phyloP scores from a whole-genome alignment of 53 echinoderm and acorn worm species.

The Arbacia lixula region DNA sequence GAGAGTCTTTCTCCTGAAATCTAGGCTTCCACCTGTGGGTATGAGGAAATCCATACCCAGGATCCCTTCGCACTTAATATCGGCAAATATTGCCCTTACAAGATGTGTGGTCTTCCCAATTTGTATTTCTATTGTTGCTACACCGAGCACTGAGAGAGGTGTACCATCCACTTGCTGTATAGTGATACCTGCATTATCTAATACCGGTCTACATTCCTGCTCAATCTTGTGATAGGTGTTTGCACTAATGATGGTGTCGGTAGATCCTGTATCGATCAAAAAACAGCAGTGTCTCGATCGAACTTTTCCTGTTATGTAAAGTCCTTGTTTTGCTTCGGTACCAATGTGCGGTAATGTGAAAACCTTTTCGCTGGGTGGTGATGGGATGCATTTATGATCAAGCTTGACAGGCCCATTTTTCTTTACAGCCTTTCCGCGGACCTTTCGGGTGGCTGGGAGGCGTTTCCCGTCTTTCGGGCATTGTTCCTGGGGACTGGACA shows the following conservation, averaged over 20 bases:
- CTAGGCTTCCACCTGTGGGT: constrained; percentile 23
- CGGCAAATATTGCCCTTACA: constrained; percentile 42
- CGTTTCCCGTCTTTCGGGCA: neutral
- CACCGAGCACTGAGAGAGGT: constrained; percentile 30
- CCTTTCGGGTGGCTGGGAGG: constrained; percentile 15
- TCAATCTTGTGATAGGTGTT: constrained; percentile 31
- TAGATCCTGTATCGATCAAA: constrained; percentile 19
- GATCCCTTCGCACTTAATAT: constrained; percentile 37
- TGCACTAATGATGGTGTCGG: neutral
- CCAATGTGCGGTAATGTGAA: neutral
- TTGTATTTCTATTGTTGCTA: constrained; percentile 26
- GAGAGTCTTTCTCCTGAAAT: constrained; percentile 16
- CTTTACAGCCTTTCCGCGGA: constrained; percentile 17
- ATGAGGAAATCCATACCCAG: constrained; percentile 65
- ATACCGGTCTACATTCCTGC: constrained; percentile 13
- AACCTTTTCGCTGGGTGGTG: neutral
- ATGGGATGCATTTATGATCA: neutral
- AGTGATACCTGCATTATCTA: neutral
- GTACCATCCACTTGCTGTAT: constrained; percentile 56
- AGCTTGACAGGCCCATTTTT: neutral
- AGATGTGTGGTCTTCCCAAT: constrained; percentile 24
- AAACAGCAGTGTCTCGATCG: constrained; percentile 23
- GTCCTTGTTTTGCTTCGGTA: constrained; percentile 27
- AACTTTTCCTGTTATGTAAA: constrained; percentile 53
- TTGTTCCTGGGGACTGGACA: constrained; percentile 17